Evolutionary conservation across 2,888 invertebrate species (phyloP), one percentile per base, ranked within the genome.

Genomic region (Teinopalpus imperialis): DNA sequence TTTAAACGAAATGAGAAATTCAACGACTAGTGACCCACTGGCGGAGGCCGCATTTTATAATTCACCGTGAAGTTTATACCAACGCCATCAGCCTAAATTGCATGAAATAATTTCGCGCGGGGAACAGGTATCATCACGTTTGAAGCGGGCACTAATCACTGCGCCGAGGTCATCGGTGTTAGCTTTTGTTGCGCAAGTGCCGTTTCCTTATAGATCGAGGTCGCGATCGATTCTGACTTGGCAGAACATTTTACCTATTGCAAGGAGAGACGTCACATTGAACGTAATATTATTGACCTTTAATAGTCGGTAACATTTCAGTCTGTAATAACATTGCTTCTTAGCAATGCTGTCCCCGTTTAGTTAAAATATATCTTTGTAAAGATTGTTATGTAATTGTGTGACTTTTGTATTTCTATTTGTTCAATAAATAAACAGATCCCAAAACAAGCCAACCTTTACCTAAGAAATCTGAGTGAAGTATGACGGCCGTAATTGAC

Each of bases 121-220:
- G 32, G 39, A 41, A 8, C 29, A 48, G 27, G 54, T 53, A 56
- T 52, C 63, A 57, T 65, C 58, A 54, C 55, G 53, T 66, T 66
- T 61, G 67, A 66, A 60, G 66, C 69, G 63, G 69, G 50, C 52
- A 53, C 59, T 72, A 67, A 69, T 67, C 65, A 66, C 7, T 7
- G 61, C 48, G 45, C 35, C 53, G 56, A 62, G 62, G 66, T 63
- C 60, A 62, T 52, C 57, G 40, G 55, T 57, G 52, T 53, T 30
- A 29, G 14, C 45, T 39, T 43, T 56, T 55, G 58, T 61, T 61
- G 51, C 47, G 46, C 45, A 29, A 51, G 50, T 56, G 50, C 52
- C 58, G 63, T 58, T 64, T 59, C 62, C 63, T 58, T 56, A 41
- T 54, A 49, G 48, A 61, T 62, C 56, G 60, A 64, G 63, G 61